Evolutionary conservation across 2,888 invertebrate genomes (phyloP).

Genomic region (Pegoplata infirma): DNA sequence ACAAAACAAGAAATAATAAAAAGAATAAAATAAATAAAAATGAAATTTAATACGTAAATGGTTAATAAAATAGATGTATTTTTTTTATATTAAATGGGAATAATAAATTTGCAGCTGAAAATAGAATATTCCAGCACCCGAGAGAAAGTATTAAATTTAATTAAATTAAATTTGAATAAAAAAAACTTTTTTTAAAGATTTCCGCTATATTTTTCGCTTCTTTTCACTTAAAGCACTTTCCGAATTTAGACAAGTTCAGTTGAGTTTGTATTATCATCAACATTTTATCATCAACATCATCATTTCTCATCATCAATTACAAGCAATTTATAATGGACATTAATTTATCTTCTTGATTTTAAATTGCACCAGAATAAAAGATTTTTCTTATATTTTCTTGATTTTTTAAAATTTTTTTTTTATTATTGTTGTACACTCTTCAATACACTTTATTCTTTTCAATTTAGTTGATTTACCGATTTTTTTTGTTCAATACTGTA

Average conservation of each 20-base stretch:
- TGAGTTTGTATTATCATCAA: slow-evolving; percentile 19
- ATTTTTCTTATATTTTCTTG: slow-evolving; percentile 29
- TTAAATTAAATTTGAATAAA: background rate
- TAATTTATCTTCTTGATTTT: slow-evolving; percentile 60
- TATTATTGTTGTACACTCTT: slow-evolving; percentile 41
- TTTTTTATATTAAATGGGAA: background rate
- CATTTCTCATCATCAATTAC: slow-evolving; percentile 42
- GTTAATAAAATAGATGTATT: no score
- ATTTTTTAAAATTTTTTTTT: slow-evolving; percentile 12
- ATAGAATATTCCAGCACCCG: slow-evolving; percentile 24
- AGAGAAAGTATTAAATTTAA: background rate
- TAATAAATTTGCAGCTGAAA: slow-evolving; percentile 13
- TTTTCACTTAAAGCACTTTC: slow-evolving; percentile 24
- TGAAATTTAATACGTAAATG: slow-evolving; percentile 33
- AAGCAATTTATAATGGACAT: slow-evolving; percentile 43
- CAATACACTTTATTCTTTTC: slow-evolving; percentile 47
- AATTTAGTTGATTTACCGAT: slow-evolving; percentile 41
- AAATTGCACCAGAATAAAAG: slow-evolving; percentile 53
- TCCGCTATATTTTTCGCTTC: background rate
- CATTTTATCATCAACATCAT: background rate
- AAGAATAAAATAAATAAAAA: slow-evolving; percentile 22
- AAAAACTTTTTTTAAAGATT: background rate
- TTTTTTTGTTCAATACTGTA: slow-evolving; percentile 34
- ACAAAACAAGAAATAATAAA: slow-evolving; percentile 26
- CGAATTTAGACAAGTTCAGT: slow-evolving; percentile 37